Percentiles rank a stretch among this genome's conserved stretches.
phyloP scores from a whole-genome alignment of 1,140 invertebrate species.

The Druon quercuslanigerum region DNA sequence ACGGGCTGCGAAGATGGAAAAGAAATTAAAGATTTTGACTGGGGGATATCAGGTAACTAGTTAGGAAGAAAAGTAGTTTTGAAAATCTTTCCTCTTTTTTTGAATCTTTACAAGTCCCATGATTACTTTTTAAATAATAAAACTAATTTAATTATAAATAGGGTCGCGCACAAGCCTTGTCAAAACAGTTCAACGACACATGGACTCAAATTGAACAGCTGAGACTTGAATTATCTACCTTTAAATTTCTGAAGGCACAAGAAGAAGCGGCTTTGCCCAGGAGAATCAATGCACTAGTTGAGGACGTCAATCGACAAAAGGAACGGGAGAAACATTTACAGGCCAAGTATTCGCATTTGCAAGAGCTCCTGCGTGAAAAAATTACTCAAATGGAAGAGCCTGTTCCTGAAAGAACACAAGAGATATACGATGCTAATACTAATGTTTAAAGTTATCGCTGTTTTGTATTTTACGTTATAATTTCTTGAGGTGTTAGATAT shows the following conservation, averaged over 20 bases:
- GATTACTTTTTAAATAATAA: constrained; percentile 15
- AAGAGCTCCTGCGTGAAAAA: constrained; percentile 76
- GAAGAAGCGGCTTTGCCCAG: constrained; percentile 94
- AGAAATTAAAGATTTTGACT: constrained; percentile 95
- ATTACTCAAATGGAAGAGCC: background rate
- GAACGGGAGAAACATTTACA: constrained; percentile 94
- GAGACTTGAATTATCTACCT: constrained; percentile 92
- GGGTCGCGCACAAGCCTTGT: constrained; percentile 88
- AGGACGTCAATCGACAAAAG: constrained; percentile 94
- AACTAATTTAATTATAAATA: constrained; percentile 54
- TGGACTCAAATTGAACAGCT: constrained; percentile 94
- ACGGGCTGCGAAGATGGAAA: constrained; percentile 97
- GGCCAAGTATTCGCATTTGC: constrained; percentile 84
- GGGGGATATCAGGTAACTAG: constrained; percentile 88
- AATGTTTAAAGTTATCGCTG: constrained; percentile 18
- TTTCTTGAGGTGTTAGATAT: constrained; percentile 36
- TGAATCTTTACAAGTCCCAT: background rate
- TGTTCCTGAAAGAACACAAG: constrained; percentile 9
- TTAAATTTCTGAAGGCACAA: constrained; percentile 91
- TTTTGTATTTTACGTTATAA: constrained; percentile 25
- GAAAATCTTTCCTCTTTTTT: constrained; percentile 10
- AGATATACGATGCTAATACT: background rate
- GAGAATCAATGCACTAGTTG: constrained; percentile 89
- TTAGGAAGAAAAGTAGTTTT: constrained; percentile 34
- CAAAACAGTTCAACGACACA: constrained; percentile 92